These are phyloP conservation scores for Origma solitaria DNA, from an alignment of 2,113 vertebrate genomes.

Conservation along the genomic window DNA sequence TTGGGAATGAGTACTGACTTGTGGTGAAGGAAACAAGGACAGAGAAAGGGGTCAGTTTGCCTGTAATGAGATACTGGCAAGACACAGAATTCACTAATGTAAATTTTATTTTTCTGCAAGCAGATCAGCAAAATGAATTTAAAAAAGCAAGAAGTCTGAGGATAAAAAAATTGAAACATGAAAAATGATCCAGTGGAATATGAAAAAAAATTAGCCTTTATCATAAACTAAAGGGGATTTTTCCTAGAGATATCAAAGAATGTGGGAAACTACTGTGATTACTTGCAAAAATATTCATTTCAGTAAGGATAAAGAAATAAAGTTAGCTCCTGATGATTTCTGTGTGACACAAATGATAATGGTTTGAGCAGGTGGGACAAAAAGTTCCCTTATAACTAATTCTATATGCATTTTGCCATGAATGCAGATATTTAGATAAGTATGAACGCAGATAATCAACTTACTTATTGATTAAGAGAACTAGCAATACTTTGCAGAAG, in stretches of 20 bases:
- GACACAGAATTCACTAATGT: neutral
- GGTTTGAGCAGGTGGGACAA: neutral
- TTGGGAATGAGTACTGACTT: neutral
- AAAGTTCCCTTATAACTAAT: neutral
- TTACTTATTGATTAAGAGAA: neutral
- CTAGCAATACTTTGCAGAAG: neutral
- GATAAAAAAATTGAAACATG: neutral
- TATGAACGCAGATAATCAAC: neutral
- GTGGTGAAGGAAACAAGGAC: neutral
- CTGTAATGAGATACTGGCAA: neutral
- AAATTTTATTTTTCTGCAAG: neutral
- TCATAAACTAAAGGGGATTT: accelerated
- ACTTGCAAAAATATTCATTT: neutral
- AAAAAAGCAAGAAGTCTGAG: accelerated
- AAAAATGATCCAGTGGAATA: neutral
- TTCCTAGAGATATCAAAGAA: neutral
- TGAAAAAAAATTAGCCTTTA: neutral
- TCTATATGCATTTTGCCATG: neutral
- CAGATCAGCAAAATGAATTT: neutral
- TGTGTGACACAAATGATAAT: neutral
- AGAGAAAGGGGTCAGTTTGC: neutral
- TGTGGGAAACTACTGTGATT: neutral
- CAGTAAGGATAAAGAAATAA: neutral
- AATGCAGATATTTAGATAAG: neutral
- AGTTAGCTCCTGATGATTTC: neutral